Percentiles rank a stretch among this genome's conserved stretches.
Evolutionary conservation across 2,113 vertebrate genomes (phyloP).

Genomic region (Craseonycteris thonglongyai): DNA sequence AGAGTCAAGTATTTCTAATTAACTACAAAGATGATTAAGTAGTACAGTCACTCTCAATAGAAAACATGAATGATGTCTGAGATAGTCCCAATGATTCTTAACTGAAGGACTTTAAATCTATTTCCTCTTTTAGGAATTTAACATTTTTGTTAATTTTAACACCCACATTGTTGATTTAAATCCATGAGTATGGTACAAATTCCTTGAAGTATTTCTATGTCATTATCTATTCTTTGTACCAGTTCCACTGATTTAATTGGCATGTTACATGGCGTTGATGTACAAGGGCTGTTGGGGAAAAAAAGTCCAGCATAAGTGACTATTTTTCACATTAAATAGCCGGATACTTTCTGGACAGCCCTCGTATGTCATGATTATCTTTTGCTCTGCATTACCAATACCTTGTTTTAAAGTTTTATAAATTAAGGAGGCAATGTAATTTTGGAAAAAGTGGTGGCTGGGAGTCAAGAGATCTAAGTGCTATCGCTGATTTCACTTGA

Average conservation of each 20-base stretch:
- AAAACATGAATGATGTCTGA: neutral
- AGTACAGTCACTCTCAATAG: neutral
- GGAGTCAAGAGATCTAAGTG: neutral
- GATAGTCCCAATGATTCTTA: neutral
- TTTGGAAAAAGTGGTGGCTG: neutral
- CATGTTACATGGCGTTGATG: neutral
- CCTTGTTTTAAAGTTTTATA: neutral
- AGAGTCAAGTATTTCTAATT: neutral
- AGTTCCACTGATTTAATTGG: neutral
- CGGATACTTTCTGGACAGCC: too few relatives aligned
- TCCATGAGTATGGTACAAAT: neutral
- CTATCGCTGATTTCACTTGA: neutral
- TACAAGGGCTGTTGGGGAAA: too few relatives aligned
- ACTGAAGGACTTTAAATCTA: neutral
- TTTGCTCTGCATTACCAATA: neutral
- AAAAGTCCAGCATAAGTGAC: too few relatives aligned
- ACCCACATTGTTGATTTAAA: neutral
- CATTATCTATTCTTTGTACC: neutral
- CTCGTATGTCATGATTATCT: neutral
- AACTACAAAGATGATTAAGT: neutral
- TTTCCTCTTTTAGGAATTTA: neutral
- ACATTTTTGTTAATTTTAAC: neutral
- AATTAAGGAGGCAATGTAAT: neutral
- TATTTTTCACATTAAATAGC: too few relatives aligned
- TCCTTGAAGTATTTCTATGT: neutral